phyloP scores from a whole-genome alignment of 2,113 vertebrate species.

The Heliornis fulica region DNA sequence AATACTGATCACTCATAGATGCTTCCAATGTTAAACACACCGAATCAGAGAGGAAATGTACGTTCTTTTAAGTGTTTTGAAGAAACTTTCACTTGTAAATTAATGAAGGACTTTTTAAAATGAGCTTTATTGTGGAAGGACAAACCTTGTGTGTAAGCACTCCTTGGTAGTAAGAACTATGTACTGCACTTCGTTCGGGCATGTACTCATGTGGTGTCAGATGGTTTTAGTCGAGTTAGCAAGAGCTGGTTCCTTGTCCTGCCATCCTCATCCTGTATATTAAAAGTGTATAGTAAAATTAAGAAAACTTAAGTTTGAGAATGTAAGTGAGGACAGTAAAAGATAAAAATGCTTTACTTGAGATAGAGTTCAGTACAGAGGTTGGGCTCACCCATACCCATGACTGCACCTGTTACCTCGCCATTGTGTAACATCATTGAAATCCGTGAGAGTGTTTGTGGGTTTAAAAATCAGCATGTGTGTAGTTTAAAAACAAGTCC shows the following conservation, averaged over 20 bases:
- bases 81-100: not conserved
- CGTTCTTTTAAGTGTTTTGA: not conserved
- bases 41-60: not conserved
- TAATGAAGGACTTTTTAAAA: not conserved
- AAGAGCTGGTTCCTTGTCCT: not conserved
- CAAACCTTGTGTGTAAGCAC: not conserved
- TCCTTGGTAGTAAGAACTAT: not conserved
- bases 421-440: not conserved
- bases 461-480: not conserved
- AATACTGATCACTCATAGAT: not conserved
- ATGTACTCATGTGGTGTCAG: not conserved
- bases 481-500: not conserved
- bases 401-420: not conserved
- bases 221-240: not conserved
- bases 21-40: not conserved
- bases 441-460: not conserved
- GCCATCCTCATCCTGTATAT: not conserved
- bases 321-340: not conserved
- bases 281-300: not conserved
- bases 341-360: not conserved
- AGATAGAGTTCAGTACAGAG: not conserved
- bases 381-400: rapidly evolving
- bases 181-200: not conserved
- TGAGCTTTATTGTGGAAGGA: not conserved
- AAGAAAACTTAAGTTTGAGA: not conserved